phyloP scores from a whole-genome alignment of 2,888 invertebrate species.

The Furcula furcula region DNA sequence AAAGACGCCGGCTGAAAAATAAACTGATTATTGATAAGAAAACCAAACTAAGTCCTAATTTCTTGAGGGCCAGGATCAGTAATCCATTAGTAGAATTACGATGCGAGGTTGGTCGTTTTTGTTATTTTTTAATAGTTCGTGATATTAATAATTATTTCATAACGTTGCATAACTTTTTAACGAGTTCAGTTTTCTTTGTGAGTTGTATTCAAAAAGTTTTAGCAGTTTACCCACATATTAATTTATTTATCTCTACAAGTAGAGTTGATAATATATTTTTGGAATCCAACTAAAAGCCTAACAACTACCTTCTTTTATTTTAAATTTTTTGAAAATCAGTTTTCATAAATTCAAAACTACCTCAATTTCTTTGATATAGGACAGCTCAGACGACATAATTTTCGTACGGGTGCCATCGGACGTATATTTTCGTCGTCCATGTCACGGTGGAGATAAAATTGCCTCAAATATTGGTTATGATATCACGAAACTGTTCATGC shows the following conservation, averaged over 20 bases:
- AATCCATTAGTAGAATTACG: conserved; percentile 52
- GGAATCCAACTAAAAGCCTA: too few species aligned
- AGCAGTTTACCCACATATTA: too few species aligned
- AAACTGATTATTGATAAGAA: conserved; percentile 57
- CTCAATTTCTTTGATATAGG: conserved; percentile 26
- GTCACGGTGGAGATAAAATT: conserved; percentile 35
- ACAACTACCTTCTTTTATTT: too few species aligned
- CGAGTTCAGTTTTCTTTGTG: too few species aligned
- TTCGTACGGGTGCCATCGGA: conserved; percentile 38
- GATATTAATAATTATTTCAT: too few species aligned
- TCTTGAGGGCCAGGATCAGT: conserved; percentile 46
- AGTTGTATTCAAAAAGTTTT: too few species aligned
- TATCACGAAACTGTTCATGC: conserved; percentile 35
- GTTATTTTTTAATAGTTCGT: too few species aligned
- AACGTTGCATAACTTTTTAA: too few species aligned
- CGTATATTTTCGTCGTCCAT: conserved; percentile 37
- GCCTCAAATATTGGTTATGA: conserved; percentile 20
- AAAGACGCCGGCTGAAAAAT: conserved; percentile 40
- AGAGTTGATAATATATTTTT: too few species aligned
- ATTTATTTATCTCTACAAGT: too few species aligned
- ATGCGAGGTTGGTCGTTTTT: too few species aligned
- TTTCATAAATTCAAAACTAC: conserved; percentile 9
- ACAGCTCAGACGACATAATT: conserved; percentile 44
- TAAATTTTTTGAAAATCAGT: too few species aligned
- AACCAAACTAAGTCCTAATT: conserved; percentile 38